Base-by-base conservation (phyloP, 1,140 invertebrate species). In the Bombus superbus region DNA sequence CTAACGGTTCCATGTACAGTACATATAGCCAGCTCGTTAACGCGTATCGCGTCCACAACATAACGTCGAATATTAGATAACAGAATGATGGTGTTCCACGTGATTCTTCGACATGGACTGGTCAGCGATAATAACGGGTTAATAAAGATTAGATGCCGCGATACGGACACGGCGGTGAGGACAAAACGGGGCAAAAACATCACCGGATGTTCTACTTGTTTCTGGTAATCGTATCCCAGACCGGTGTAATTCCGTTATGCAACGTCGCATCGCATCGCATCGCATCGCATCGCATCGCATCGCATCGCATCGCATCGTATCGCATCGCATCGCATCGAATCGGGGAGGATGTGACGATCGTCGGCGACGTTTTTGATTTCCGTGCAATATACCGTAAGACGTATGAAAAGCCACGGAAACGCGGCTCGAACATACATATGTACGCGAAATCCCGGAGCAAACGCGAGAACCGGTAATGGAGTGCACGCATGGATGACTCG, bases 231-330 rank as follows among this genome's bases (percentile, higher is more conserved):
- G 53, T 66, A 86, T 69, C 66, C 10, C 81, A 2, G 47, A 85
- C 85, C 87, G 86, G 87, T 38, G 44, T 38, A 59, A 79, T 84
- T 89, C 87, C 88, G 88, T 89, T 89, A 88, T 78, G 87, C 88
- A 88, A 86, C 79, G 15, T 72, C 64, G 47, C 76, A 22, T 2
- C 6, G 22, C 1, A 22, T 25, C 18, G 6, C 22, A 8, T 22
- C 32, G 32, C 32, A 32, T 32, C 32, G 32, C 32, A 32, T 32
- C 32, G 32, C 32, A 32, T 32, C 32, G 32, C 32, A 32, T 32
- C 32, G 32, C 78, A 25, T 68, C 62, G 44, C 75, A 28, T 1
- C 64, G 47, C 76, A 22, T 2, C 6, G 11, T 15, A 1, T 15
- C 47, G 47, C n/a, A n/a, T 72, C 64, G 47, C 76, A 22, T 2